Percentiles rank a stretch among this genome's conserved stretches.
These are phyloP conservation scores for Drosophila neotestacea DNA, from an alignment of 2,888 invertebrate genomes.

Conservation along the genomic window DNA sequence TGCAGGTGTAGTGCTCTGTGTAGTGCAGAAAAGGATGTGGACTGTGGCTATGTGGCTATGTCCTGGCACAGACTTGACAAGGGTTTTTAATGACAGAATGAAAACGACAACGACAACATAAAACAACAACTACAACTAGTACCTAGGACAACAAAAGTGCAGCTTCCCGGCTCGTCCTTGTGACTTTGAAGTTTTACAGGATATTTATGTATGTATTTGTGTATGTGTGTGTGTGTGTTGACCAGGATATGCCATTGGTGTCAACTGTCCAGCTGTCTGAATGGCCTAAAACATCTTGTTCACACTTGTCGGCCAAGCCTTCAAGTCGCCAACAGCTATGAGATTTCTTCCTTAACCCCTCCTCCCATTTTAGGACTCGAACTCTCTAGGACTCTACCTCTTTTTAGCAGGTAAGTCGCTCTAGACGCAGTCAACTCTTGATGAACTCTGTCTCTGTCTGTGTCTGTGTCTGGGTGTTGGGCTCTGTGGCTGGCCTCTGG, in stretches of 20 bases:
- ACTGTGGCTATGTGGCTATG: slow-evolving; percentile 44
- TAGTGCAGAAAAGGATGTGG: slow-evolving; percentile 49
- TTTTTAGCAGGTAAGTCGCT: slow-evolving; percentile 34
- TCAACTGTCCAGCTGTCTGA: slow-evolving; percentile 67
- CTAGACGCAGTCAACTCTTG: slow-evolving; percentile 31
- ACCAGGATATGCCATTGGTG: slow-evolving; percentile 76
- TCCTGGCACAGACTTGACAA: slow-evolving; percentile 80
- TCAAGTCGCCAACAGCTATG: slow-evolving; percentile 53
- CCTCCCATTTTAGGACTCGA: not conserved
- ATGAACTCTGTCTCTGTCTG: slow-evolving; percentile 34
- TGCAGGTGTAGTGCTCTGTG: slow-evolving; percentile 56
- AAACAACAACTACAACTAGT: slow-evolving; percentile 38
- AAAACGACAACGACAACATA: slow-evolving; percentile 64
- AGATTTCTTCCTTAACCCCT: not conserved
- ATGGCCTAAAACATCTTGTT: slow-evolving; percentile 84
- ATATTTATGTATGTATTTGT: slow-evolving; percentile 41
- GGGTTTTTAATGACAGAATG: slow-evolving; percentile 84
- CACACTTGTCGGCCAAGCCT: slow-evolving; percentile 79
- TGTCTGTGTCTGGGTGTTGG: slow-evolving; percentile 14
- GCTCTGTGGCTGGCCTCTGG: slow-evolving; percentile 46
- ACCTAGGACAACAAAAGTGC: slow-evolving; percentile 57
- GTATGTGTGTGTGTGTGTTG: slow-evolving; percentile 31
- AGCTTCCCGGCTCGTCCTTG: slow-evolving; percentile 39
- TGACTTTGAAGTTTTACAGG: slow-evolving; percentile 72
- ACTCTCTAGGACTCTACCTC: not conserved